Percentiles rank a stretch among this genome's conserved stretches.
These are phyloP conservation scores for Tauraco erythrolophus DNA, from an alignment of 2,113 vertebrate genomes.

Conservation along the genomic window DNA sequence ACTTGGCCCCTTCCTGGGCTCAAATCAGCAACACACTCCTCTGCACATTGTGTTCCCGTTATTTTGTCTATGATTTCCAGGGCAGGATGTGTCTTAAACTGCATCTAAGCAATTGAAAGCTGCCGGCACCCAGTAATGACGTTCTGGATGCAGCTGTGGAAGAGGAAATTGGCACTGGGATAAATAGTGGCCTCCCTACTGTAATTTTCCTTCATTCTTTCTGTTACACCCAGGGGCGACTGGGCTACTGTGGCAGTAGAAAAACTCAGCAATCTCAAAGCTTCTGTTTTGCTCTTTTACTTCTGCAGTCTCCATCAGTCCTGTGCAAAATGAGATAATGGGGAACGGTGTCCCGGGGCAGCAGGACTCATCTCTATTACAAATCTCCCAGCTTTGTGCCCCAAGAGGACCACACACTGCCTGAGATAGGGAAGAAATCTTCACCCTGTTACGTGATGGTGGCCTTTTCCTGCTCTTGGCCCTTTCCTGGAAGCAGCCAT, in stretches of 20 bases:
- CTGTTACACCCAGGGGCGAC: background rate
- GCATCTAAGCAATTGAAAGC: background rate
- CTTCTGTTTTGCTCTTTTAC: background rate
- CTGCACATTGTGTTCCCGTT: background rate
- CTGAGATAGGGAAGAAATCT: background rate
- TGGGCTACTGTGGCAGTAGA: background rate
- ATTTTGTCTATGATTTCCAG: background rate
- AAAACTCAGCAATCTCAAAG: background rate
- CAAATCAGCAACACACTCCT: rapidly evolving
- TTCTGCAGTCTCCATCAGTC: background rate
- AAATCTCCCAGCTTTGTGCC: background rate
- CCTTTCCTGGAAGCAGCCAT: background rate
- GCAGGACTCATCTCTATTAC: background rate
- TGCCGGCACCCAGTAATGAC: background rate
- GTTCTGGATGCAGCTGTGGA: background rate
- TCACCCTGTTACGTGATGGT: background rate
- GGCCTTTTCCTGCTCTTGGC: background rate
- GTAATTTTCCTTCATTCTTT: background rate
- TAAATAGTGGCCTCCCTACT: background rate
- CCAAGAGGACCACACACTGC: background rate
- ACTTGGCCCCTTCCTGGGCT: background rate
- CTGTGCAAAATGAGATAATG: background rate
- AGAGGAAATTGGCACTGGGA: background rate
- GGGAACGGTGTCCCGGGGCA: background rate
- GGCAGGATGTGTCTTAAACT: background rate